Conservation (phyloP, 2,888 invertebrate genomes). For the Acrocyrtus sp. region DNA sequence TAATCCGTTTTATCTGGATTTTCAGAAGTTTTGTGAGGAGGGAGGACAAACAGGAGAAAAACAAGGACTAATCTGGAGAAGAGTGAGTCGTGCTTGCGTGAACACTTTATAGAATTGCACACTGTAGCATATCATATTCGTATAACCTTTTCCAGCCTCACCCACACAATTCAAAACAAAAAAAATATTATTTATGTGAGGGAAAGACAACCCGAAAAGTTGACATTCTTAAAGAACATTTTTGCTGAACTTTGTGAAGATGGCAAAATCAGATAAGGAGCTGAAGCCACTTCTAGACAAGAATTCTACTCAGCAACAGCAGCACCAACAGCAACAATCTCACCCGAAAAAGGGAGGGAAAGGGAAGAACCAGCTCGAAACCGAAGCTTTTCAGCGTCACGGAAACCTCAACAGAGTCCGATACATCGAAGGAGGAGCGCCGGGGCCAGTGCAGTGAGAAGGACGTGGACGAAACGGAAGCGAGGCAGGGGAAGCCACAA, state of each 20-base stretch:
- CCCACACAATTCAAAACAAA: too few species aligned
- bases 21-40: too few species aligned
- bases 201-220: neutral
- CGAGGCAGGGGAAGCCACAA: slow-evolving; percentile 30
- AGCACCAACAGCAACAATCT: slow-evolving; percentile 4
- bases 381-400: slow-evolving; percentile 51
- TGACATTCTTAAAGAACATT: neutral
- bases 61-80: neutral
- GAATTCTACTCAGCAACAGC: slow-evolving; percentile 24
- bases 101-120: neutral
- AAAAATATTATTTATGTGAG: slow-evolving; percentile 29
- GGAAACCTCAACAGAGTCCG: slow-evolving; percentile 39
- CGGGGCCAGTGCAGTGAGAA: slow-evolving; percentile 36
- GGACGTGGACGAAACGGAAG: slow-evolving; percentile 44
- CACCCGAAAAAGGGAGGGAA: slow-evolving; percentile 37
- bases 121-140: neutral
- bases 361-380: slow-evolving; percentile 44
- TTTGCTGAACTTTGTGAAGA: neutral
- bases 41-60: too few species aligned
- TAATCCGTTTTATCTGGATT: too few species aligned
- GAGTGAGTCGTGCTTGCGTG: neutral
- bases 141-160: too few species aligned
- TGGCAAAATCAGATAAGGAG: slow-evolving; percentile 51
- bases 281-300: slow-evolving; percentile 52
- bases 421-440: slow-evolving; percentile 23